A percentile compares a stretch with the other conserved stretches of the same genome.
These are phyloP conservation scores for Probaryconus sp. DNA, from an alignment of 1,140 invertebrate genomes.

Conservation along the genomic window DNA sequence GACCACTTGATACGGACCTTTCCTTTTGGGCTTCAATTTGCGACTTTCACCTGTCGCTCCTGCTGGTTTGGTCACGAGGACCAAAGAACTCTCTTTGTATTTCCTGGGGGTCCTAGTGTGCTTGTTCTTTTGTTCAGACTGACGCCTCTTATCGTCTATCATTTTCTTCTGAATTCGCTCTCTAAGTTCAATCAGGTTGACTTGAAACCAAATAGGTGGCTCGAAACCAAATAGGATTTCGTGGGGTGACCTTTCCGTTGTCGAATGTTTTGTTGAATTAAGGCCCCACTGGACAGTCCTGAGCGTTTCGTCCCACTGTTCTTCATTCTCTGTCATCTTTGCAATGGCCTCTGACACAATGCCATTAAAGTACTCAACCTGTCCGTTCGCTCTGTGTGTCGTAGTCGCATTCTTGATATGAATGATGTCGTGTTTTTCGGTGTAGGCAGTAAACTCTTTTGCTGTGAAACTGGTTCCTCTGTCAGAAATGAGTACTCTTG, in stretches of 20 bases:
- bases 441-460: too few relatives aligned
- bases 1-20: conserved; percentile 55
- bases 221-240: neutral
- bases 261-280: too few relatives aligned
- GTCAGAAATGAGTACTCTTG: too few relatives aligned
- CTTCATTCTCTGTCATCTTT: too few relatives aligned
- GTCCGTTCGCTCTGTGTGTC: too few relatives aligned
- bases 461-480: too few relatives aligned
- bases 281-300: too few relatives aligned
- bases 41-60: conserved; percentile 8
- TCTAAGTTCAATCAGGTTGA: neutral
- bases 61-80: neutral
- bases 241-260: conserved; percentile 23
- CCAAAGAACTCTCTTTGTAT: neutral
- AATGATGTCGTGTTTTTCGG: too few relatives aligned
- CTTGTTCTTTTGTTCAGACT: neutral
- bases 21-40: neutral
- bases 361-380: too few relatives aligned
- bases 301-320: too few relatives aligned
- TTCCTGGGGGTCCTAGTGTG: neutral
- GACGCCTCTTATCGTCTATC: neutral
- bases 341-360: too few relatives aligned
- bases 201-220: neutral
- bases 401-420: too few relatives aligned
- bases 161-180: neutral